Base-by-base conservation (phyloP, 1,140 invertebrate species). In the Neomicropteryx cornuta region DNA sequence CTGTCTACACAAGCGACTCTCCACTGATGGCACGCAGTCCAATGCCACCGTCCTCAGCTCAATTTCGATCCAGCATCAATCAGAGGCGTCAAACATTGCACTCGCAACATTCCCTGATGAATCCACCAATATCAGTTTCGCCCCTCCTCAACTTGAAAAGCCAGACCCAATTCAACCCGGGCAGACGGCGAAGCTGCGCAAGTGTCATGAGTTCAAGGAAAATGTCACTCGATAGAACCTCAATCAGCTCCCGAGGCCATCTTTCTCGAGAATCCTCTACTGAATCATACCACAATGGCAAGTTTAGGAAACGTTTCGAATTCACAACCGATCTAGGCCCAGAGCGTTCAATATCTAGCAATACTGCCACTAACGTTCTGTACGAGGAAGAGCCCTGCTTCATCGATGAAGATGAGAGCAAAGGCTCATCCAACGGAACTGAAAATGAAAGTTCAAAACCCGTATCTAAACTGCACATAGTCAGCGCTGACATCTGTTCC, bases 341-440 rank as follows among this genome's bases (percentile, higher is more conserved):
- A 44, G 31, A n/a, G n/a, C n/a, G n/a, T n/a, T n/a, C n/a, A n/a
- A n/a, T n/a, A n/a, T n/a, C n/a, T n/a, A 36, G 38, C 18, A 36
- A 32, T 24, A 42, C 44, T 13, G 28, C 38, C 6, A 38, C 38
- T 23, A 39, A 44, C n/a, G 62, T 62, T 5, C 47, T 68, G 13
- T 68, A 68, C 38, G 65, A 68, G 44, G 65, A 68, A 43, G 65
- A 68, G 24, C 63, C 65, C 3, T 55, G 65, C 4, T 68, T 66
- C 42, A 68, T 68, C 30, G 65, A 68, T 38, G 65, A 64, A 17
- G 65, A 68, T 32, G 65, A 68, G 50, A 60, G 13, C 60, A 64
- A 6, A 58, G 62, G 39, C 45, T 64, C 10, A 60, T n/a, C n/a
- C n/a, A n/a, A n/a, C n/a, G n/a, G n/a, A n/a, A n/a, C n/a, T n/a